A percentile compares a stretch with the other conserved stretches of the same genome.
These are phyloP conservation scores for Phaenicophaeus curvirostris DNA, from an alignment of 2,797 vertebrate genomes.

Conservation along the genomic window DNA sequence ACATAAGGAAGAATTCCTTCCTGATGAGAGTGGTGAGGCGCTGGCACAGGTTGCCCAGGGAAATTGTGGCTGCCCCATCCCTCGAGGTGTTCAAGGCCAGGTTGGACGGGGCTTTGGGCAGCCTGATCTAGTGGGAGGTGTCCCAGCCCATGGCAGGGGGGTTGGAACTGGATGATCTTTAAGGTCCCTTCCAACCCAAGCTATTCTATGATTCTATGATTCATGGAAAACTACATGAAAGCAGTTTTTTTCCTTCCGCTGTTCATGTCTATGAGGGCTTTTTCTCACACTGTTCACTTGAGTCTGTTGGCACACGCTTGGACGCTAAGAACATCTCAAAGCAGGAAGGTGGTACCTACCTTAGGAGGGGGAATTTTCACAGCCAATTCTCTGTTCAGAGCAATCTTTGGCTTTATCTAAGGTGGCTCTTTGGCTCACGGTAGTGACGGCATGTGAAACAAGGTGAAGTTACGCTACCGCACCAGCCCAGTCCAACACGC, in stretches of 20 bases:
- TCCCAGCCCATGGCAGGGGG: too few species aligned
- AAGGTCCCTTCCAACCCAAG: too few species aligned
- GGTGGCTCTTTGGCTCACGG: rapidly evolving
- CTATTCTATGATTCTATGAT: too few species aligned
- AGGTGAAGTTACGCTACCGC: rapidly evolving
- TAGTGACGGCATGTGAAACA: rapidly evolving
- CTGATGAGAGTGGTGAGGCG: too few species aligned
- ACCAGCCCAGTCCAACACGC: rapidly evolving
- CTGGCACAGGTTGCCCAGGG: too few species aligned
- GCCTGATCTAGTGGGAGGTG: too few species aligned
- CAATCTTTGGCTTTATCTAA: background rate
- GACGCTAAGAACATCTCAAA: background rate
- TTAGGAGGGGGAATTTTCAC: rapidly evolving
- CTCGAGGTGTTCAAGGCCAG: too few species aligned
- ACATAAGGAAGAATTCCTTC: too few species aligned
- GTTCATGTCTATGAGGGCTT: rapidly evolving
- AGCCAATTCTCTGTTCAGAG: rapidly evolving
- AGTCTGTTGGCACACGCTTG: rapidly evolving
- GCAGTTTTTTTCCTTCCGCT: background rate
- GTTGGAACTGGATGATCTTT: too few species aligned
- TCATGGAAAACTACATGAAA: background rate
- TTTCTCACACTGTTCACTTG: background rate
- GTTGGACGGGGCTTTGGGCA: too few species aligned
- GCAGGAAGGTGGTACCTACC: background rate
- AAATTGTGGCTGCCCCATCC: too few species aligned